Conservation (phyloP, 2,888 invertebrate species). For the Lasioglossum marginatum region DNA sequence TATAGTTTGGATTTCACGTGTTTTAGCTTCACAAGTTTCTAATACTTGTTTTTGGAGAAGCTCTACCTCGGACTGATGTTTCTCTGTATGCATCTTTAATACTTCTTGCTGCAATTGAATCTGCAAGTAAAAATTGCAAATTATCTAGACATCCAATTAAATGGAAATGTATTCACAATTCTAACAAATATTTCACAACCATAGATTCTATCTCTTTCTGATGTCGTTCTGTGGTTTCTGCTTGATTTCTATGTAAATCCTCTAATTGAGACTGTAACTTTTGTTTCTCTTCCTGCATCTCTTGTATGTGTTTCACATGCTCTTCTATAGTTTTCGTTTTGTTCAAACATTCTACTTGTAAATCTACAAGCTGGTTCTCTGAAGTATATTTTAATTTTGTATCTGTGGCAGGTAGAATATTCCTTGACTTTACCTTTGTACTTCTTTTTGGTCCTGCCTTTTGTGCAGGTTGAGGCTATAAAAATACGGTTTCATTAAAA, state of each 20-base stretch:
- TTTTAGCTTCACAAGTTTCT: neutral
- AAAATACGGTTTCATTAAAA: neutral
- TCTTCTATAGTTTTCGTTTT: conserved; percentile 80
- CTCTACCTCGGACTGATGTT: conserved; percentile 65
- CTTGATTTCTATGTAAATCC: conserved; percentile 67
- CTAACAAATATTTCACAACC: conserved; percentile 57
- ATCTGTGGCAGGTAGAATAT: neutral
- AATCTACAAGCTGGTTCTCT: conserved; percentile 77
- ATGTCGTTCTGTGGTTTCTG: conserved; percentile 71
- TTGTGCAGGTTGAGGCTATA: neutral
- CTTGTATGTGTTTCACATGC: conserved; percentile 77
- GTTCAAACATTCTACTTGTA: conserved; percentile 80
- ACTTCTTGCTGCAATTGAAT: conserved; percentile 77
- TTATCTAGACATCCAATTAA: neutral
- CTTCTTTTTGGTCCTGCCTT: neutral
- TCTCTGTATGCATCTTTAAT: conserved; percentile 70
- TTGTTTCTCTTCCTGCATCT: conserved; percentile 73
- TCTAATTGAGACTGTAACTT: conserved; percentile 67
- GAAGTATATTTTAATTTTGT: conserved; percentile 74
- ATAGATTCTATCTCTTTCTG: conserved; percentile 77
- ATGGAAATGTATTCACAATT: neutral
- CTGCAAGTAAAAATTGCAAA: conserved; percentile 56
- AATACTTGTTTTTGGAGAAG: neutral
- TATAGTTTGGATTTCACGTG: conserved; percentile 25
- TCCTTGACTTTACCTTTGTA: neutral